Evolutionary conservation across 2,888 invertebrate species (phyloP).

Genomic region (Quadroppia sp.): DNA sequence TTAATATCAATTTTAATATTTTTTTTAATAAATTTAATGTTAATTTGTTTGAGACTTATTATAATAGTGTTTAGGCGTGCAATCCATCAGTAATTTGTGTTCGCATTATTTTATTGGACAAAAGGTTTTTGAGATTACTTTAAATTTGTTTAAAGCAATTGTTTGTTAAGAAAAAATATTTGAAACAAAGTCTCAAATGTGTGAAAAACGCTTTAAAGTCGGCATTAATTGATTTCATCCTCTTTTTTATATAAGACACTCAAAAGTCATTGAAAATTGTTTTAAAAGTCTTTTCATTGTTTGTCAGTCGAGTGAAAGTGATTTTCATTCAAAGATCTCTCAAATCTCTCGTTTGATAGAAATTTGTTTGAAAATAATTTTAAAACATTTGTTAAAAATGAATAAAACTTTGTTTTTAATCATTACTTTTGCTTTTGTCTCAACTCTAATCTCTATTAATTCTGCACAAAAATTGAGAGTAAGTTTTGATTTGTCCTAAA

Average conservation of each 20-base stretch:
- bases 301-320: neutral
- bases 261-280: neutral
- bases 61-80: too few relatives aligned
- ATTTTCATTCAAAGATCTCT: neutral
- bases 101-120: too few relatives aligned
- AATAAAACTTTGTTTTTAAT: neutral
- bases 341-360: neutral
- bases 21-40: too few relatives aligned
- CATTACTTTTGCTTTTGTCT: neutral
- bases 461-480: neutral
- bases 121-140: neutral
- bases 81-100: too few relatives aligned
- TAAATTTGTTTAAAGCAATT: neutral
- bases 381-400: neutral
- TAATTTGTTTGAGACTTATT: too few relatives aligned
- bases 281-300: neutral
- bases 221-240: constrained; percentile 2
- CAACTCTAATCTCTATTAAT: constrained; percentile 4
- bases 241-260: neutral
- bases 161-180: neutral
- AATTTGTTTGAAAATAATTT: neutral
- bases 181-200: neutral
- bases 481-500: neutral
- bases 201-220: constrained; percentile 10
- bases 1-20: too few relatives aligned